These are phyloP conservation scores for Bellardia pandia DNA, from an alignment of 2,888 invertebrate genomes.

Conservation along the genomic window DNA sequence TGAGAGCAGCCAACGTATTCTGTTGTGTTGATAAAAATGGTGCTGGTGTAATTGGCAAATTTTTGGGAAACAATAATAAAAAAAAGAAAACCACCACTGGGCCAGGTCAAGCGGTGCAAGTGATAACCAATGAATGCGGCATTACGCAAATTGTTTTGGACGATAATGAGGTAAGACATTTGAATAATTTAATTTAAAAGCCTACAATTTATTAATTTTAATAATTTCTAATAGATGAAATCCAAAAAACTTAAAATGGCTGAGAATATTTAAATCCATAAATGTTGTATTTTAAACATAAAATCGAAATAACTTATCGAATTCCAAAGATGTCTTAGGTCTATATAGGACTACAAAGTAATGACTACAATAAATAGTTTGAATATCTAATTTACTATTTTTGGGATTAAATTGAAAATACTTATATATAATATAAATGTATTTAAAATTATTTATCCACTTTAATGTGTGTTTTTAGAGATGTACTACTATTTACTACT, in stretches of 20 bases:
- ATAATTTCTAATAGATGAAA: slow-evolving; percentile 77
- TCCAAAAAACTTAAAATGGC: slow-evolving; percentile 81
- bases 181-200: not conserved
- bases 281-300: not conserved
- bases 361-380: slow-evolving; percentile 37
- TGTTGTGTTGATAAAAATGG: slow-evolving; percentile 79
- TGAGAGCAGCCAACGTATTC: slow-evolving; percentile 79
- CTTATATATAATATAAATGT: not conserved
- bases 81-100: slow-evolving; percentile 71
- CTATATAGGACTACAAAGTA: not conserved
- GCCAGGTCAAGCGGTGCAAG: slow-evolving; percentile 91
- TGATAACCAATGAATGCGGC: slow-evolving; percentile 84
- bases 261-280: slow-evolving; percentile 77
- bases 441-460: slow-evolving; percentile 28
- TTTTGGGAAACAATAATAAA: slow-evolving; percentile 70
- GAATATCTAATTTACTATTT: slow-evolving; percentile 47
- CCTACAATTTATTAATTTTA: not conserved
- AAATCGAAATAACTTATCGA: not conserved
- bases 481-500: slow-evolving; percentile 6
- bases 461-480: slow-evolving; percentile 43
- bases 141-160: slow-evolving; percentile 50
- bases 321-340: slow-evolving; percentile 20
- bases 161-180: slow-evolving; percentile 55
- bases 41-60: slow-evolving; percentile 76
- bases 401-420: slow-evolving; percentile 18